Evolutionary conservation across 2,797 vertebrate species (phyloP).

Genomic region (Darevskia nairensis): DNA sequence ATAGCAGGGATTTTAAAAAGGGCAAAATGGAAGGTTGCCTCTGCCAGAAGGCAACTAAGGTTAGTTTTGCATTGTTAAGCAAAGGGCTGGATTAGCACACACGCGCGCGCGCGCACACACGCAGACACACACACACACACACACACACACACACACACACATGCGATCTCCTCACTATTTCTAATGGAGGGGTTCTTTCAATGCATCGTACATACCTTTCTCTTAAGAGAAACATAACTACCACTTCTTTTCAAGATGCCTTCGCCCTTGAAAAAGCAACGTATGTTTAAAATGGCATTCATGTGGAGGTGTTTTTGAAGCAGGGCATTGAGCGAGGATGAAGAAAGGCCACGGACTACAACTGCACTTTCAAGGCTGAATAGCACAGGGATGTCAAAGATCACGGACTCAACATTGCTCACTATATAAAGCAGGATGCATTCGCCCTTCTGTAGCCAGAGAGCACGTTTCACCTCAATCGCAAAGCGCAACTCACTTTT

Average conservation of each 20-base stretch:
- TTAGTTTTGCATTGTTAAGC: not conserved
- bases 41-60: not conserved
- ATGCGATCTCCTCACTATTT: too few relatives aligned
- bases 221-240: not conserved
- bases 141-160: too few relatives aligned
- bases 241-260: not conserved
- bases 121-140: too few relatives aligned
- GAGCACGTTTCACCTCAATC: too few relatives aligned
- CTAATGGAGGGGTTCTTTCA: too few relatives aligned
- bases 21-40: not conserved
- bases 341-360: not conserved
- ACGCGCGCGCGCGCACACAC: too few relatives aligned
- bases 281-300: not conserved
- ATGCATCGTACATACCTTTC: not conserved
- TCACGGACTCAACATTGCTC: not conserved
- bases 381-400: not conserved
- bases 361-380: not conserved
- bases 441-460: not conserved
- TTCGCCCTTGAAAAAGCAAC: not conserved
- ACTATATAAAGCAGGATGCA: not conserved
- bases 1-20: constrained; percentile 4
- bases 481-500: not conserved
- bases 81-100: not conserved
- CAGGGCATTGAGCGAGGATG: not conserved
- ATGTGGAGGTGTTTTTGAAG: not conserved